phyloP scores from a whole-genome alignment of 2,113 vertebrate genomes.

The Carassius auratus region DNA sequence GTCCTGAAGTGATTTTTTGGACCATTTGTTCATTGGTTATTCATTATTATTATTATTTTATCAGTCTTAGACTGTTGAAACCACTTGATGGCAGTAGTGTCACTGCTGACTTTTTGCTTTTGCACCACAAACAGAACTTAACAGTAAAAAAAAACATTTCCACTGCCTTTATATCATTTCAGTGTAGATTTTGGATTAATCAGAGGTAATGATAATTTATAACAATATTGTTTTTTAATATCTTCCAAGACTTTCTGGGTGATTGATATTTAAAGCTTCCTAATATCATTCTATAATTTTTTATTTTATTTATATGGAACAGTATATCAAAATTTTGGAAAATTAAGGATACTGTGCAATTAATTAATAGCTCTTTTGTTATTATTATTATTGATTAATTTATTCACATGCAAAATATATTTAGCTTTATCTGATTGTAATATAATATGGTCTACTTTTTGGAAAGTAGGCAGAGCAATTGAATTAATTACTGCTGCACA shows the following conservation, averaged over 20 bases:
- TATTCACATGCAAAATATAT: background rate
- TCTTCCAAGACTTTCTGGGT: background rate
- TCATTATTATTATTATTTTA: background rate
- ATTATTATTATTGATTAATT: background rate
- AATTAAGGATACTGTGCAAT: background rate
- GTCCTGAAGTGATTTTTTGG: background rate
- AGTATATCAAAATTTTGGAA: background rate
- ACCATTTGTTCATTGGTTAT: background rate
- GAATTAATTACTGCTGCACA: background rate
- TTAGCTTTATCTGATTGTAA: background rate
- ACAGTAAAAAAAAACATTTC: background rate
- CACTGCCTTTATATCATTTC: background rate
- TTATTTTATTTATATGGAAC: no score
- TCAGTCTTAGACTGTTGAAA: background rate
- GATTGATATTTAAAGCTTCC: background rate
- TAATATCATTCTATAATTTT: background rate
- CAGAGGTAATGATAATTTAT: slow-evolving; percentile 3
- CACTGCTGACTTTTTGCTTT: slow-evolving; percentile 31
- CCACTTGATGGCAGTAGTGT: slow-evolving; percentile 67
- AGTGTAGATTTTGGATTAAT: slow-evolving; percentile 22
- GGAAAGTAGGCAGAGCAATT: background rate
- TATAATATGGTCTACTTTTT: background rate
- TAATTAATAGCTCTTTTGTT: background rate
- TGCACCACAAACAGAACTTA: background rate
- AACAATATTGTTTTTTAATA: background rate